A percentile compares a stretch with the other conserved stretches of the same genome.
Conservation (phyloP, 2,113 vertebrate species). For the Geothlypis trichas region DNA sequence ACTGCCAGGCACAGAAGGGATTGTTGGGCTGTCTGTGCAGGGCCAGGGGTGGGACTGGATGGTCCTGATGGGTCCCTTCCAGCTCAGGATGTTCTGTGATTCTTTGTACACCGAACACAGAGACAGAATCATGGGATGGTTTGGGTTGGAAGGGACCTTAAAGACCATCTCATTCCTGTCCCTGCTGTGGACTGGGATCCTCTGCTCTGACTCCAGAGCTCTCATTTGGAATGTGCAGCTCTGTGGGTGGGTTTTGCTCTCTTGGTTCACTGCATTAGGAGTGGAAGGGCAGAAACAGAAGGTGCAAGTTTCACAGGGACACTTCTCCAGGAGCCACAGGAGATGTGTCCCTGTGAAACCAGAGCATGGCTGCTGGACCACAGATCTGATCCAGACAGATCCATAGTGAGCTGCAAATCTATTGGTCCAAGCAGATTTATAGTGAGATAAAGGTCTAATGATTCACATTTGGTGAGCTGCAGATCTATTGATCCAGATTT, state of each 20-base stretch:
- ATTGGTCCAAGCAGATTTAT: neutral
- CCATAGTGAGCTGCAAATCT: neutral
- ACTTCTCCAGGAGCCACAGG: neutral
- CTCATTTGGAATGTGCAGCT: neutral
- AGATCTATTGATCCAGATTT: neutral
- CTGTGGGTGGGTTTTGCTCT: neutral
- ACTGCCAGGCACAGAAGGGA: neutral
- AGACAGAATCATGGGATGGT: neutral
- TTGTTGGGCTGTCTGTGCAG: neutral
- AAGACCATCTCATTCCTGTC: neutral
- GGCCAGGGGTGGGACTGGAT: fast-evolving
- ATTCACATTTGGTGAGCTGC: neutral
- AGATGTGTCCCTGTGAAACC: neutral
- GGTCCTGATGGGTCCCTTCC: neutral
- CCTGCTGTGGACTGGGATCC: neutral
- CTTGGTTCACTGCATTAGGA: neutral
- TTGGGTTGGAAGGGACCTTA: neutral
- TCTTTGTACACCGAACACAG: neutral
- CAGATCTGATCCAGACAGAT: neutral
- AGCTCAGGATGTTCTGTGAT: neutral
- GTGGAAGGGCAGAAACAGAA: neutral
- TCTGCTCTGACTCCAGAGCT: neutral
- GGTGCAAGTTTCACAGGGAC: neutral
- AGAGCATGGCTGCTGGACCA: fast-evolving
- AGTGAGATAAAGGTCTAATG: neutral